A percentile compares a stretch with the other conserved stretches of the same genome.
Conservation (phyloP, 1,140 invertebrate species). For the Diplogasteroides magnus region DNA sequence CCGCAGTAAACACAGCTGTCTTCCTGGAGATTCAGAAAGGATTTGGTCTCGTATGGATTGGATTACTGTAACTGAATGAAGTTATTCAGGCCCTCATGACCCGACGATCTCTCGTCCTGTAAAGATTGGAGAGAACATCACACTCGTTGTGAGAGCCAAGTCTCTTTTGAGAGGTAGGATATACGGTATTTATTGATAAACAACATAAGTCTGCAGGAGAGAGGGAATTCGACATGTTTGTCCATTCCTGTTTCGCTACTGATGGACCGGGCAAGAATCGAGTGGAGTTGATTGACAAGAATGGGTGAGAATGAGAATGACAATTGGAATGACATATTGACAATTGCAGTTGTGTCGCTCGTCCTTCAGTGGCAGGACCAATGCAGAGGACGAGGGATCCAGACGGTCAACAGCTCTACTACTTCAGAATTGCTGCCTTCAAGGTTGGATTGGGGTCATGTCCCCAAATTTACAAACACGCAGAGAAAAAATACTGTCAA, state of each 20-base stretch:
- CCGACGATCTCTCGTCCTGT: conserved; percentile 35
- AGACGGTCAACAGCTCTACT: conserved; percentile 39
- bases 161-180: conserved; percentile 32
- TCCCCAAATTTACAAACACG: too few species aligned
- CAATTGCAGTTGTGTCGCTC: neutral
- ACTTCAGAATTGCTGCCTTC: conserved; percentile 41
- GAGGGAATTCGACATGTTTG: conserved; percentile 50
- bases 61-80: neutral
- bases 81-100: conserved; percentile 20
- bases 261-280: conserved; percentile 40
- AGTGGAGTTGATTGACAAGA: conserved; percentile 41
- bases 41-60: conserved; percentile 3
- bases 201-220: conserved; percentile 24
- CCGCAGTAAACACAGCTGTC: conserved; percentile 20
- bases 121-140: conserved; percentile 45
- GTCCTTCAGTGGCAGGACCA: conserved; percentile 7
- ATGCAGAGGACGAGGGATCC: neutral
- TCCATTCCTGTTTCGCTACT: conserved; percentile 48
- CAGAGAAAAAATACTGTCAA: too few species aligned
- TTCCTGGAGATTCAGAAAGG: conserved; percentile 34
- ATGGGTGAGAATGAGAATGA: conserved; percentile 25
- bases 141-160: conserved; percentile 39
- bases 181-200: neutral
- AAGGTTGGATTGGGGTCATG: too few species aligned
- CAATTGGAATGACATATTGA: neutral